Evolutionary conservation across 2,797 vertebrate genomes (phyloP).

Genomic region (Lithobates sylvaticus): DNA sequence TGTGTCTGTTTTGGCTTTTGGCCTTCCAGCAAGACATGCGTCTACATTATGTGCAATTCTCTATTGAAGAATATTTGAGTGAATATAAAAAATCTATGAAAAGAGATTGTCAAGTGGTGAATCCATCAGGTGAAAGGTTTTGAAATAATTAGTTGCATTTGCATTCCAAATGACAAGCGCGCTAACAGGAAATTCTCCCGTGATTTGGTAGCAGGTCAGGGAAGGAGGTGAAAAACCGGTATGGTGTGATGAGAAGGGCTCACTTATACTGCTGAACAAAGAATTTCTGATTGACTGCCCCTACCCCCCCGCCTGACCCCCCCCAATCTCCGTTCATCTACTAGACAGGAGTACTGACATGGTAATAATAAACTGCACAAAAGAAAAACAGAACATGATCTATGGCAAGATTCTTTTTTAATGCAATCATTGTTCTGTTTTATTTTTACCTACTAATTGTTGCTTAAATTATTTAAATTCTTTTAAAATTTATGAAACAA

Average conservation of each 20-base stretch:
- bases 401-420: not conserved
- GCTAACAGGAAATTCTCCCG: not conserved
- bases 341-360: not conserved
- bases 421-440: not conserved
- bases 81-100: slow-evolving; percentile 42
- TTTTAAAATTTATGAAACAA: too few relatives aligned
- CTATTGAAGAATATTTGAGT: slow-evolving; percentile 25
- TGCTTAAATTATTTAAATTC: too few relatives aligned
- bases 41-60: not conserved
- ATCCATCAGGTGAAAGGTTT: slow-evolving; percentile 40
- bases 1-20: not conserved
- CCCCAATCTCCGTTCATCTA: slow-evolving; percentile 3
- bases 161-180: slow-evolving; percentile 33
- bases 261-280: not conserved
- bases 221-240: not conserved
- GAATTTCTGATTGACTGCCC: slow-evolving; percentile 30
- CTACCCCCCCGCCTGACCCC: slow-evolving; percentile 15
- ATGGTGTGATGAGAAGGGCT: slow-evolving; percentile 13
- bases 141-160: slow-evolving; percentile 51
- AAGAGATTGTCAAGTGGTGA: slow-evolving; percentile 18
- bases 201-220: slow-evolving; percentile 6
- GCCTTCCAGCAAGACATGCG: not conserved
- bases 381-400: not conserved
- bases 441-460: not conserved
- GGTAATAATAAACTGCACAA: slow-evolving; percentile 15